Evolutionary conservation across 23 tunicate species (phyloP).

Genomic region (Phallusia fumigata): DNA sequence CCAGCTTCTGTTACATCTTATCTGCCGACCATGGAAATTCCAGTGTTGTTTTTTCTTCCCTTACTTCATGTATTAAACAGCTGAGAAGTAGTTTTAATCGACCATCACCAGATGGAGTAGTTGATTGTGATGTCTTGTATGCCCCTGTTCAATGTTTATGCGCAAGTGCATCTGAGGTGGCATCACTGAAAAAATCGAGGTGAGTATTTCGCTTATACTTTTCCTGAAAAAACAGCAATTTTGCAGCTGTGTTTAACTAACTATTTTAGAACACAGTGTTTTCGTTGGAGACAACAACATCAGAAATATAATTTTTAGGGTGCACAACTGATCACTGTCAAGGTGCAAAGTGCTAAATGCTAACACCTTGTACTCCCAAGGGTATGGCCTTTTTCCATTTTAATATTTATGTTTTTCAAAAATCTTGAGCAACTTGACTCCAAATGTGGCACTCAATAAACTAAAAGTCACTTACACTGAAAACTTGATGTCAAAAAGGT

Average conservation of each 20-base stretch:
- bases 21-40: not conserved
- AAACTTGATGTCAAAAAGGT: too few relatives aligned
- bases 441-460: too few relatives aligned
- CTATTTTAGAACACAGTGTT: too few relatives aligned
- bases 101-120: conserved; percentile 36
- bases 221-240: too few relatives aligned
- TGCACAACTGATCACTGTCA: too few relatives aligned
- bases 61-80: not conserved
- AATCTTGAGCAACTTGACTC: not conserved
- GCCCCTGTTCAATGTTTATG: not conserved
- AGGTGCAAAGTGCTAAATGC: too few relatives aligned
- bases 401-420: not conserved
- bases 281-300: too few relatives aligned
- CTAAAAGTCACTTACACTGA: too few relatives aligned
- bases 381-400: too few relatives aligned
- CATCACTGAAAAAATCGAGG: not conserved
- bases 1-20: conserved; percentile 57
- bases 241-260: too few relatives aligned
- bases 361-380: too few relatives aligned
- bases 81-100: conserved; percentile 36
- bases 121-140: conserved; percentile 47
- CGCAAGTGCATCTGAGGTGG: not conserved
- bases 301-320: too few relatives aligned
- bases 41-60: not conserved
- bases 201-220: not conserved